These are phyloP conservation scores for Aldrovandia affinis DNA, from an alignment of 2,797 vertebrate genomes.

Conservation along the genomic window DNA sequence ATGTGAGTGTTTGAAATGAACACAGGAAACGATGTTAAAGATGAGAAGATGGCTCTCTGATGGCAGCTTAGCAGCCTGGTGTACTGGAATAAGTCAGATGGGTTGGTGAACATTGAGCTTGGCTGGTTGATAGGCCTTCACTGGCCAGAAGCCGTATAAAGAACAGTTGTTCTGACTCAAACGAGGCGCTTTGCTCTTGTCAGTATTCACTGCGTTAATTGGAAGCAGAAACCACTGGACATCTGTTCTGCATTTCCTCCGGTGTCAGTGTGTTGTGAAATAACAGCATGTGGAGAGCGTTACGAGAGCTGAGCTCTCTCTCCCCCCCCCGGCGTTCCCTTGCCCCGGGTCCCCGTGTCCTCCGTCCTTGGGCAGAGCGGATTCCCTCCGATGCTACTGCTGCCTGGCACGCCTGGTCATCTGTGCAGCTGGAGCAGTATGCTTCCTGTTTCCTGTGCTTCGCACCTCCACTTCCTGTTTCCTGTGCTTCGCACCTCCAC, in stretches of 20 bases:
- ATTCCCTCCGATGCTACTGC: not conserved
- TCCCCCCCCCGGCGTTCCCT: no score
- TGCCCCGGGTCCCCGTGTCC: not conserved
- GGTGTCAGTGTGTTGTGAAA: not conserved
- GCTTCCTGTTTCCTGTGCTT: constrained; percentile 1
- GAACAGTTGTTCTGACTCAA: not conserved
- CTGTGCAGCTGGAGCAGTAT: not conserved
- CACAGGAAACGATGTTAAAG: not conserved
- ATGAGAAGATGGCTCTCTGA: not conserved
- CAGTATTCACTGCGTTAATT: not conserved
- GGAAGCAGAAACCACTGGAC: not conserved
- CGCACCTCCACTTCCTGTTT: constrained; percentile 6
- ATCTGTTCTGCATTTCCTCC: constrained; percentile 3
- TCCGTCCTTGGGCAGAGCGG: not conserved
- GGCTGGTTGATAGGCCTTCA: no score
- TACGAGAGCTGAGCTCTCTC: not conserved
- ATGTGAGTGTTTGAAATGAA: not conserved
- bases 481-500: not conserved
- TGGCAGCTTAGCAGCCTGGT: no score
- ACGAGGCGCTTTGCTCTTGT: not conserved
- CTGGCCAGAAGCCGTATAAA: not conserved
- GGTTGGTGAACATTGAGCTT: not conserved
- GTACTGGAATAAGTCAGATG: not conserved
- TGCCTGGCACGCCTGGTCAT: not conserved
- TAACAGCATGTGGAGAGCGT: not conserved